These are phyloP conservation scores for Pterophyllum scalare DNA, from an alignment of 2,113 vertebrate species.

Conservation along the genomic window DNA sequence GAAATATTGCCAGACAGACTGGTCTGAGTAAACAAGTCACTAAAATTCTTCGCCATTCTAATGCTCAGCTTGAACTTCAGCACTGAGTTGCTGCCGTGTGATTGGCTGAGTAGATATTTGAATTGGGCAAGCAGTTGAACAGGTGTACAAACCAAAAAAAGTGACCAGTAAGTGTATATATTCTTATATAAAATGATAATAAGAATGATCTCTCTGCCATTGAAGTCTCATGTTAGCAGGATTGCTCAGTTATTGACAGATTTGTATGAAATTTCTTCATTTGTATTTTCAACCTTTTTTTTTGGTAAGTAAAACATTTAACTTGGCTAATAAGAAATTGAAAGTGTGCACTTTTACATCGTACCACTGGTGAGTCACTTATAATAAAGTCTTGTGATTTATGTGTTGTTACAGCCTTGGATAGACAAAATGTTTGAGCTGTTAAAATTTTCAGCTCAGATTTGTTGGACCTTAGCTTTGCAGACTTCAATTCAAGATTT, in stretches of 20 bases:
- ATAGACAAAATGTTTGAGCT: slow-evolving; percentile 17
- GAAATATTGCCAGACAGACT: not conserved
- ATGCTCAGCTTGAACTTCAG: not conserved
- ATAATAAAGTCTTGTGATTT: slow-evolving; percentile 27
- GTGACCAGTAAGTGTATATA: not conserved
- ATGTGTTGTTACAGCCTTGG: slow-evolving; percentile 41
- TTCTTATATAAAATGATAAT: not conserved
- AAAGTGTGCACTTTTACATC: not conserved
- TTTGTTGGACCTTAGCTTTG: slow-evolving; percentile 32
- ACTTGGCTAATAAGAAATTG: not conserved
- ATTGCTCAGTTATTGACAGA: not conserved
- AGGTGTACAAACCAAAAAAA: not conserved
- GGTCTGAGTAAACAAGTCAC: not conserved
- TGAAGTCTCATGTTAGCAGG: too few relatives aligned
- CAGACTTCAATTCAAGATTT: slow-evolving; percentile 41
- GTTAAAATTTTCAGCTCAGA: slow-evolving; percentile 37
- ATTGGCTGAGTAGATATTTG: too few relatives aligned
- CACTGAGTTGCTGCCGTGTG: not conserved
- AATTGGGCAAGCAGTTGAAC: not conserved
- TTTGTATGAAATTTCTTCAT: not conserved
- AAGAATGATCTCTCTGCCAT: not conserved
- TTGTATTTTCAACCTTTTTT: rapidly evolving
- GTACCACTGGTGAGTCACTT: slow-evolving; percentile 3
- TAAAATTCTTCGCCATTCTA: not conserved
- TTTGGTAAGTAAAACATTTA: slow-evolving; percentile 13